Conservation (phyloP, 2,113 vertebrate genomes). For the Proterorhinus semilunaris region DNA sequence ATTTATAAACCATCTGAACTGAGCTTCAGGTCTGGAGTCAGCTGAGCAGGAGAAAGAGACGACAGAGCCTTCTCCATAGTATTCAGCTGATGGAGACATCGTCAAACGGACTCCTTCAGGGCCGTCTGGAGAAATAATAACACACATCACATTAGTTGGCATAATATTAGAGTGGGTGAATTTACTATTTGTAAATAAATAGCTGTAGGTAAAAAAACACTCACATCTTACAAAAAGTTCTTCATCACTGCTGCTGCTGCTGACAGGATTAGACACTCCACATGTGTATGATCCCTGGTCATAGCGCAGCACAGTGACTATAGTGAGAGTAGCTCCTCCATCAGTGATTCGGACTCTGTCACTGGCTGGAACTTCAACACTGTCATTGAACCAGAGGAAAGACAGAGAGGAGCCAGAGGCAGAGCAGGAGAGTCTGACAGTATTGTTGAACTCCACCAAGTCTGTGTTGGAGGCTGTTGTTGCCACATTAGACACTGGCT, state of each 20-base stretch:
- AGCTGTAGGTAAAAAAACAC: too few relatives aligned
- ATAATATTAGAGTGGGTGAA: too few relatives aligned
- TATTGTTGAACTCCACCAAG: conserved; percentile 38
- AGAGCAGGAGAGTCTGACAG: conserved; percentile 37
- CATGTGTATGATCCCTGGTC: conserved; percentile 41
- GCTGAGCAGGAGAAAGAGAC: conserved; percentile 48
- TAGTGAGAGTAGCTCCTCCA: conserved; percentile 26
- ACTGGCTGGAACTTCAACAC: conserved; percentile 44
- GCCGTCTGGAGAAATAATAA: conserved; percentile 37
- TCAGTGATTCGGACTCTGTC: conserved; percentile 52
- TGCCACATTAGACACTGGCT: conserved; percentile 7
- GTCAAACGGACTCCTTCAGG: conserved; percentile 27
- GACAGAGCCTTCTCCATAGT: conserved; percentile 36
- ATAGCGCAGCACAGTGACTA: conserved; percentile 41
- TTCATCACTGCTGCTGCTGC: conserved; percentile 1
- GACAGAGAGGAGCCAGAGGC: conserved; percentile 43
- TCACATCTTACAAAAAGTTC: conserved; percentile 39
- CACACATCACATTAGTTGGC: too few relatives aligned
- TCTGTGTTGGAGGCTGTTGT: conserved; percentile 11
- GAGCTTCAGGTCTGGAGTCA: conserved; percentile 50
- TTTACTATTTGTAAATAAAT: too few relatives aligned
- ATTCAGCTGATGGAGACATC: neutral
- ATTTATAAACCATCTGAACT: conserved; percentile 52
- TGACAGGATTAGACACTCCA: conserved; percentile 28
- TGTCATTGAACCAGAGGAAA: conserved; percentile 59